These are phyloP conservation scores for Bactericera cockerelli DNA, from an alignment of 1,140 invertebrate species.

Conservation along the genomic window DNA sequence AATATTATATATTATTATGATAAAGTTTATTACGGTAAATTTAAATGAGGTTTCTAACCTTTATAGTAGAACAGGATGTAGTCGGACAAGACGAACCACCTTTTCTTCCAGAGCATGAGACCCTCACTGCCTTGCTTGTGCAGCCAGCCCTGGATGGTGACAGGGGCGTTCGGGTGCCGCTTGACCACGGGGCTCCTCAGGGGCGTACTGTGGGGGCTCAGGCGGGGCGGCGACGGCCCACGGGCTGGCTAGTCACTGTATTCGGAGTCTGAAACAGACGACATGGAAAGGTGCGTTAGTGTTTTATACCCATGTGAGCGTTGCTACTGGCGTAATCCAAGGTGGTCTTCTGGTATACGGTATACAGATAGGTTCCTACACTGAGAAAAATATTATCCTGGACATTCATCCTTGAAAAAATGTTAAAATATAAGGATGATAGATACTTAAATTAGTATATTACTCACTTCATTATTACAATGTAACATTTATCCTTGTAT, in stretches of 20 bases:
- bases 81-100: constrained; percentile 88
- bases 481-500: too few relatives aligned
- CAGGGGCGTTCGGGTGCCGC: constrained; percentile 56
- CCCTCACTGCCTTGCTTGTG: constrained; percentile 83
- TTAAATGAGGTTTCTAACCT: too few relatives aligned
- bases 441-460: too few relatives aligned
- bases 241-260: constrained; percentile 29
- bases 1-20: too few relatives aligned
- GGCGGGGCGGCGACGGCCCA: constrained; percentile 30
- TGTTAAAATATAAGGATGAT: too few relatives aligned
- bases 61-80: constrained; percentile 93
- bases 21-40: too few relatives aligned
- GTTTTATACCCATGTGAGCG: constrained; percentile 23
- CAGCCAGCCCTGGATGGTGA: constrained; percentile 74
- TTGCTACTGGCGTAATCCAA: too few relatives aligned
- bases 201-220: constrained; percentile 35
- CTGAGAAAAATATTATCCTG: too few relatives aligned
- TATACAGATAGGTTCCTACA: too few relatives aligned
- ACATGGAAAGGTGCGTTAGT: constrained; percentile 25
- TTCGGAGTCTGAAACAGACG: constrained; percentile 6
- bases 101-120: constrained; percentile 83
- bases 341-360: too few relatives aligned
- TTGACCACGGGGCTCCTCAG: constrained; percentile 60
- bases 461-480: too few relatives aligned
- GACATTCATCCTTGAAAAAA: too few relatives aligned